These are phyloP conservation scores for Drosophila emarginata DNA, from an alignment of 2,888 invertebrate genomes.

Conservation along the genomic window DNA sequence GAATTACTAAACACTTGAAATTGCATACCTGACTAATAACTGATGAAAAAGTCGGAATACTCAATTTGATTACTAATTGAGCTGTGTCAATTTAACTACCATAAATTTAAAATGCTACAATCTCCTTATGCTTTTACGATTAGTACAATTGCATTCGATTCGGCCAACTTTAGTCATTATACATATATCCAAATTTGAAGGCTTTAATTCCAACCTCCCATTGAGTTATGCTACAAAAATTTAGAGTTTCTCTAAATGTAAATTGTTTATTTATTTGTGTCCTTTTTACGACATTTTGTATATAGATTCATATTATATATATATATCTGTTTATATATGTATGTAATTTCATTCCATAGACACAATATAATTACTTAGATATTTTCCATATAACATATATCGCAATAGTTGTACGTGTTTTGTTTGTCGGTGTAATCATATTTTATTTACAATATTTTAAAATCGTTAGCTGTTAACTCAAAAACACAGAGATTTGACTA, in stretches of 20 bases:
- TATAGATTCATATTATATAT: slow-evolving; percentile 8
- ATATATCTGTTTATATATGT: slow-evolving; percentile 29
- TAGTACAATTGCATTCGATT: too few species aligned
- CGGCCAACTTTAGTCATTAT: too few species aligned
- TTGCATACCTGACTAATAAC: too few species aligned
- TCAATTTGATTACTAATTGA: too few species aligned
- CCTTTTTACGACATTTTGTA: slow-evolving; percentile 50
- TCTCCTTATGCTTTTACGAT: too few species aligned
- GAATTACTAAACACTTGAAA: too few species aligned
- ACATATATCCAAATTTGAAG: too few species aligned
- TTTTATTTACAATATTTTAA: slow-evolving; percentile 56
- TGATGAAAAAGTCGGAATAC: too few species aligned
- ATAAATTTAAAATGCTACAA: too few species aligned
- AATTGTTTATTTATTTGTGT: slow-evolving; percentile 64
- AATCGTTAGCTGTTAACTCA: slow-evolving; percentile 36
- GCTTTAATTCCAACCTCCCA: too few species aligned
- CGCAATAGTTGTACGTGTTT: slow-evolving; percentile 40
- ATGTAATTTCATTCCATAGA: slow-evolving; percentile 56
- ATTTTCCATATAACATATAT: slow-evolving; percentile 39
- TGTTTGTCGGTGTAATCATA: slow-evolving; percentile 3
- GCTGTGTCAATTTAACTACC: too few species aligned
- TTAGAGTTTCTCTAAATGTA: slow-evolving; percentile 70
- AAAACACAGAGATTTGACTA: slow-evolving; percentile 13
- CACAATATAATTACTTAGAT: slow-evolving; percentile 57
- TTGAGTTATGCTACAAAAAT: too few species aligned